Evolutionary conservation across 2,797 vertebrate genomes (phyloP), one percentile per base, ranked within the genome.

Genomic region (Melopsittacus undulatus): DNA sequence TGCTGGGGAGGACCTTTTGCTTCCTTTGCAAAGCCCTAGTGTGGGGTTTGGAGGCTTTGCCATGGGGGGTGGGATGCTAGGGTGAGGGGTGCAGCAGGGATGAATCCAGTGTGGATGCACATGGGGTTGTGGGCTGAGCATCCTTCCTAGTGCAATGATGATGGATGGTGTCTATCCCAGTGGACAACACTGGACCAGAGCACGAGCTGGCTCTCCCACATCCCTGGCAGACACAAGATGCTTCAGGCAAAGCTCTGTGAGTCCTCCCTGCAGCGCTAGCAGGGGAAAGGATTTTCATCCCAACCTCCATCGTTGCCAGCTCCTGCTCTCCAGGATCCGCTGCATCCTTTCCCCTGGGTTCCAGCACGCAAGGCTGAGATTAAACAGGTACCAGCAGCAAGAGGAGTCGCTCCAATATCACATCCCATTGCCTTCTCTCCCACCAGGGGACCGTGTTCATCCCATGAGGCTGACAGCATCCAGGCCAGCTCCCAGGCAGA

Each of bases 141-240:
- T 48, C 79, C 43, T 40, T 48, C 22, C 46, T 4, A 63, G 36
- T 15, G 51, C 27, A 4, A 24, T 42, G 77, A 13, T 17, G 88
- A 77, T 2, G 63, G 80, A 40, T 1, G 29, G 7, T 2, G 46
- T 30, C 19, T 5, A 3, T 51, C 16, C 29, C 81, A 5, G 23
- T 0, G 11, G 79, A 48, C 22, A 8, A 8, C 13, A 5, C 38
- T 1, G 0, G 79, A 20, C 2, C 6, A 0, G 43, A 17, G 81
- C 10, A 7, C 1, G 3, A 17, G 6, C 6, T 0, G 1, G 29
- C 56, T 46, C 26, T 66, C 46, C 84, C 6, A 1, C 63, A 27
- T 23, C 68, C 70, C 67, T 4, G 2, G 5, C 4, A 11, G 56
- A 14, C 0, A 0, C 0, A 3, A 54, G 91, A 34, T 30, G 6